These are phyloP conservation scores for Pristionchus exspectatus DNA, from an alignment of 2,888 invertebrate species.

Conservation along the genomic window DNA sequence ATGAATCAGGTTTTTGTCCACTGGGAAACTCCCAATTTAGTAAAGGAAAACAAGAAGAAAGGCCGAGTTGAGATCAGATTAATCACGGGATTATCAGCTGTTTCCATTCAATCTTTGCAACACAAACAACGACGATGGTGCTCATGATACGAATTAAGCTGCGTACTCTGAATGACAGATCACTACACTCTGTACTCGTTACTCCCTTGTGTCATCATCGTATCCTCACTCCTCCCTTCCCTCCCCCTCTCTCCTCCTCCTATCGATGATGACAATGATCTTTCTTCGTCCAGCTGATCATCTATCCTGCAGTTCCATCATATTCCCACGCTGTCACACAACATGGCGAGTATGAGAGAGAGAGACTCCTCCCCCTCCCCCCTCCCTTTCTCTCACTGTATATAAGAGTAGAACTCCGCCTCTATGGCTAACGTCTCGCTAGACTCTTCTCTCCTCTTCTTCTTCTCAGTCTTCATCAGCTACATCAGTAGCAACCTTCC, in stretches of 20 bases:
- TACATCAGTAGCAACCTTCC: constrained; percentile 37
- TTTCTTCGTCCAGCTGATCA: not conserved
- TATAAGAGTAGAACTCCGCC: constrained; percentile 43
- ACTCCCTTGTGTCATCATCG: not conserved
- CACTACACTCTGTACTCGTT: constrained; percentile 8
- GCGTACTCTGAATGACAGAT: not conserved
- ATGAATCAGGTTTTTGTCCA: not conserved
- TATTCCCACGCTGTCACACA: constrained; percentile 34
- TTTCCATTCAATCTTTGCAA: not conserved
- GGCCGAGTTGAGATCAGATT: constrained; percentile 13
- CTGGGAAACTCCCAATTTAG: not conserved
- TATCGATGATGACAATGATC: not conserved
- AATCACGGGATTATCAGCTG: not conserved
- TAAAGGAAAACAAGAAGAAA: not conserved
- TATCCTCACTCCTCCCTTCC: not conserved
- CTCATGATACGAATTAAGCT: constrained; percentile 6
- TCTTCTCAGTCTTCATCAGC: not conserved
- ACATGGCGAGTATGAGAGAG: not conserved
- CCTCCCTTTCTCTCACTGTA: constrained; percentile 31
- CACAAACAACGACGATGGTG: not conserved
- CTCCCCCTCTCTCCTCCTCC: not conserved
- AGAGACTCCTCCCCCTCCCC: not conserved
- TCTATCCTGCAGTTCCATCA: not conserved
- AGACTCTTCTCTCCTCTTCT: not conserved
- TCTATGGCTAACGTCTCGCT: not conserved